Evolutionary conservation across 2,113 vertebrate species (phyloP).

Genomic region (Cichladusa arquata): DNA sequence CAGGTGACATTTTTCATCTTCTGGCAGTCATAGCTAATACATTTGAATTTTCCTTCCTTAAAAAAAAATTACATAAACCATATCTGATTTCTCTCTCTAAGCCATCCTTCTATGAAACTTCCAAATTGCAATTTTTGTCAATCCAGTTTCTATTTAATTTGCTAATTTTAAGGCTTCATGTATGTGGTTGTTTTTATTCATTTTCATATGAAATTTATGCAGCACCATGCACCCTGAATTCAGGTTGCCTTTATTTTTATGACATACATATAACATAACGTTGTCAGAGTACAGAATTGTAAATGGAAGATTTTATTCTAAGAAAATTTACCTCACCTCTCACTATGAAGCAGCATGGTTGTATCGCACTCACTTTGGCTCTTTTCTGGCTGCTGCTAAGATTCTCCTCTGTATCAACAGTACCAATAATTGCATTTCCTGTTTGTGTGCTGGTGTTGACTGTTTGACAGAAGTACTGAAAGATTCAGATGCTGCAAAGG

Average conservation of each 20-base stretch:
- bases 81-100: not conserved
- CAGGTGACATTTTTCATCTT: not conserved
- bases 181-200: not conserved
- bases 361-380: not conserved
- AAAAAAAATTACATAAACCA: not conserved
- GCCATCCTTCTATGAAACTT: not conserved
- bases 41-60: not conserved
- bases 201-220: not conserved
- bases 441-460: not conserved
- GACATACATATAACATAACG: not conserved
- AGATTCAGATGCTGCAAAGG: not conserved
- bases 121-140: not conserved
- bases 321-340: not conserved
- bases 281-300: not conserved
- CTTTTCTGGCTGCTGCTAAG: not conserved
- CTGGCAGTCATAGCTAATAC: not conserved
- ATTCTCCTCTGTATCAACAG: not conserved
- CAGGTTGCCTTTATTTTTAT: not conserved
- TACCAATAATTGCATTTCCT: not conserved
- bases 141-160: not conserved
- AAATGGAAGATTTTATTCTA: not conserved
- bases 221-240: not conserved
- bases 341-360: not conserved
- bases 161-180: not conserved
- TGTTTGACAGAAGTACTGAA: not conserved